These are phyloP conservation scores for Lochmaea crataegi DNA, from an alignment of 2,888 invertebrate genomes.

Conservation along the genomic window DNA sequence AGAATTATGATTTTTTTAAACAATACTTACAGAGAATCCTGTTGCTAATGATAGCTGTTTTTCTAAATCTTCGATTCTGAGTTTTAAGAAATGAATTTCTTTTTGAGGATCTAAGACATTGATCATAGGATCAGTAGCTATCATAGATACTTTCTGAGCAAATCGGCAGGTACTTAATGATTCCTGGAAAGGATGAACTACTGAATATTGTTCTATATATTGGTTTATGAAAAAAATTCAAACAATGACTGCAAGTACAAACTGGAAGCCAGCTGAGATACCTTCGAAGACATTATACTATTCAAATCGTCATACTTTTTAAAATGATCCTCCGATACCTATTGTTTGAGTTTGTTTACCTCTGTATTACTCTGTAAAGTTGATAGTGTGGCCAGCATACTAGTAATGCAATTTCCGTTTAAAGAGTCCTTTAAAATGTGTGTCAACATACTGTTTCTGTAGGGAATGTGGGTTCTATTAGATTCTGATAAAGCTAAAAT, in stretches of 20 bases:
- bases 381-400: conserved; percentile 66
- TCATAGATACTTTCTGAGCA: conserved; percentile 67
- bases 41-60: conserved; percentile 32
- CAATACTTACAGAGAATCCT: conserved; percentile 33
- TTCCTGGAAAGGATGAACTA: conserved; percentile 60
- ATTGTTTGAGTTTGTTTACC: conserved; percentile 39
- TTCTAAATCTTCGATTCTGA: conserved; percentile 62
- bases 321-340: no score
- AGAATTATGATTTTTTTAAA: background rate
- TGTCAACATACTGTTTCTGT: conserved; percentile 69
- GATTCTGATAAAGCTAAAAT: conserved; percentile 63
- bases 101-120: conserved; percentile 63
- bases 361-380: conserved; percentile 50
- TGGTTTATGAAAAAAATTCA: no score
- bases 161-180: conserved; percentile 69
- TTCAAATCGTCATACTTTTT: no score
- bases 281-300: no score
- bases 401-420: conserved; percentile 69
- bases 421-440: conserved; percentile 68
- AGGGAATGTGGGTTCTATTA: conserved; percentile 63
- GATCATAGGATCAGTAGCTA: conserved; percentile 65
- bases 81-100: conserved; percentile 64
- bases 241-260: no score
- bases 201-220: no score
- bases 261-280: no score